These are phyloP conservation scores for Aselliscus stoliczkanus DNA, from an alignment of 2,797 vertebrate species.

Conservation along the genomic window DNA sequence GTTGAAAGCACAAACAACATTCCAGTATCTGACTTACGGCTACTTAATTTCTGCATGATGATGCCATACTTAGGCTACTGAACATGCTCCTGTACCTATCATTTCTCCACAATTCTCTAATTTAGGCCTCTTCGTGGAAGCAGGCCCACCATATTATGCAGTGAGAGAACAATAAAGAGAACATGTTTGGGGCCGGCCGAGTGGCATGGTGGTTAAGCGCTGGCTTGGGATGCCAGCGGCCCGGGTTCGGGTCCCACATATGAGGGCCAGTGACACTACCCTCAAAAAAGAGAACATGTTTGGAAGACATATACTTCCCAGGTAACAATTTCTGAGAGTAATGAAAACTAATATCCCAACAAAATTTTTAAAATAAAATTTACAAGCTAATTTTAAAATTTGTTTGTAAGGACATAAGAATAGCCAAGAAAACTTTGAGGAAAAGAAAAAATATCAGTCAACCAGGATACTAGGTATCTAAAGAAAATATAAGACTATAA, in stretches of 20 bases:
- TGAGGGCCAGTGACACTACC: no score
- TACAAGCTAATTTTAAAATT: neutral
- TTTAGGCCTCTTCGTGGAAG: neutral
- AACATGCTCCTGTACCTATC: neutral
- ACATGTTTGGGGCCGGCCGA: neutral
- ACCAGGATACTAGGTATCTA: neutral
- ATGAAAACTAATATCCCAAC: neutral
- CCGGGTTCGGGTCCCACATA: no score
- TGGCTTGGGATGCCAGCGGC: no score
- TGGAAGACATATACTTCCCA: neutral
- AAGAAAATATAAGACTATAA: neutral
- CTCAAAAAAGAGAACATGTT: neutral
- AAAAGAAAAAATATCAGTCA: neutral
- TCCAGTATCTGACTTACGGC: conserved; percentile 38
- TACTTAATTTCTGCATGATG: conserved; percentile 55
- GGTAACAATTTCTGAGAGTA: neutral
- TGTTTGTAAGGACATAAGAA: neutral
- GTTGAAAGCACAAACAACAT: conserved; percentile 67
- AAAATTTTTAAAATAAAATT: conserved; percentile 37
- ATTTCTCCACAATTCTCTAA: conserved; percentile 19
- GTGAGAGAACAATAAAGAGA: neutral
- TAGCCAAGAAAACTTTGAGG: neutral
- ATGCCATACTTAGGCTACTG: conserved; percentile 39
- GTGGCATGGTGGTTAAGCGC: no score
- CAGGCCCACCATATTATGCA: neutral